Percentiles rank a stretch among this genome's conserved stretches.
Evolutionary conservation across 2,888 invertebrate genomes (phyloP).

Genomic region (Archaeoteleia sp.): DNA sequence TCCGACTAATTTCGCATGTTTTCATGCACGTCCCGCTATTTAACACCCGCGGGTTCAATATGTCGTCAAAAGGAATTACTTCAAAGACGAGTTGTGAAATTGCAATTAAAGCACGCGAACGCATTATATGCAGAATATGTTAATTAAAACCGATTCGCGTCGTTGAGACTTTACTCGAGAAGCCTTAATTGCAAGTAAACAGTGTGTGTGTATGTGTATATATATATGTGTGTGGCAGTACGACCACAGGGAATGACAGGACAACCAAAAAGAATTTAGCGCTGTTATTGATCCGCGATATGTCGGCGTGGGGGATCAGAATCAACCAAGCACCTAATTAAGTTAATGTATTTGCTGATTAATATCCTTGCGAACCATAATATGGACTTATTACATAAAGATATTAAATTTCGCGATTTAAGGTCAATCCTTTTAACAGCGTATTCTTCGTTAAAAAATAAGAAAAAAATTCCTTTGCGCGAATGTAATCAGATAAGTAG

Average conservation of each 20-base stretch:
- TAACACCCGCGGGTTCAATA: too few relatives aligned
- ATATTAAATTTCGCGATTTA: too few relatives aligned
- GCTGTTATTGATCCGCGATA: slow-evolving; percentile 22
- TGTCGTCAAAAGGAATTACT: too few relatives aligned
- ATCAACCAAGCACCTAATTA: slow-evolving; percentile 56
- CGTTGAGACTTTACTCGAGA: slow-evolving; percentile 28
- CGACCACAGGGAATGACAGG: slow-evolving; percentile 15
- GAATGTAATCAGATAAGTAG: too few relatives aligned
- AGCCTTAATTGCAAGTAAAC: slow-evolving; percentile 39
- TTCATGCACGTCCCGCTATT: too few relatives aligned
- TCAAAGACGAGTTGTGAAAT: too few relatives aligned
- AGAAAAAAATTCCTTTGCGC: too few relatives aligned
- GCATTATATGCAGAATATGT: slow-evolving; percentile 40
- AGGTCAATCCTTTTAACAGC: too few relatives aligned
- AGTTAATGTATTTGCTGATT: slow-evolving; percentile 61
- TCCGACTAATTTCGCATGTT: too few relatives aligned
- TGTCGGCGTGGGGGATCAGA: slow-evolving; percentile 41
- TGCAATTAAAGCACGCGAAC: not conserved
- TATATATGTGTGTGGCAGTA: too few relatives aligned
- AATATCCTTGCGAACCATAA: slow-evolving; percentile 53
- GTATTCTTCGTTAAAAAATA: too few relatives aligned
- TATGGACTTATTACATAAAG: too few relatives aligned
- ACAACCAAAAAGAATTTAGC: slow-evolving; percentile 24
- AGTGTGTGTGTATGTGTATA: not conserved
- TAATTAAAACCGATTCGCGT: slow-evolving; percentile 34